Base-by-base conservation (phyloP, 2,797 vertebrate genomes). In the Phrynocephalus forsythii region DNA sequence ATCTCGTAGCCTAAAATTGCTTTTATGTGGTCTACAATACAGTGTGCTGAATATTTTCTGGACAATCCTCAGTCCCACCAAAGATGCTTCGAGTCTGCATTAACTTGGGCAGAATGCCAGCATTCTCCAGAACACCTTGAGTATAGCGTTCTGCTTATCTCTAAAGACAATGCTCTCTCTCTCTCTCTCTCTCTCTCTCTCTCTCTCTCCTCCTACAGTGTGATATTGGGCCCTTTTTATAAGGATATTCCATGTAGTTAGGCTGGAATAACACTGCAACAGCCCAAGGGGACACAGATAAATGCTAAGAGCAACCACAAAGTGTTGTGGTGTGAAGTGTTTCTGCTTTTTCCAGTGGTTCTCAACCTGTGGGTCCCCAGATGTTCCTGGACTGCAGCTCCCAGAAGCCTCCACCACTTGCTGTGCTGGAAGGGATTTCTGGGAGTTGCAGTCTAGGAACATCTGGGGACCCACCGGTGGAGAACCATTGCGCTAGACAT, bases 71-170 rank as follows among this genome's bases (percentile, higher is more conserved):
- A 81, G 66, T 26, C 28, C 79, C 60, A 81, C 79, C 63, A 81
- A 81, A 81, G 67, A 81, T 44, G 63, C 67, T 81, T 81, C 44
- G 67, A 67, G 60, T 44, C 79, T 67, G 63, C 63, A 81, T 81
- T 81, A 26, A 24, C 79, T 67, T 9, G 38, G 79, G 63, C 30
- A 67, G 0, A 11, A 15, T 26, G 79, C 79, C 79, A 81, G 20
- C 79, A 67, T 67, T 30, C 79, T 81, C 33, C 79, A 81, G 60
- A 38, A 81, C 20, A 33, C 26, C 56, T 30, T 67, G 30, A 44
- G 60, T 26, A 16, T 13, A 60, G 60, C 11, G 24, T 28, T 81
- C 33, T 38, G 33, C 63, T 26, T 67, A 67, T 81, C 79, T 22
- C 1, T 6, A 5, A 66, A 67, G 79, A 60, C 60, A 15, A 63